Conservation (phyloP, 1,140 invertebrate species). For the Sycophaga agraensis region DNA sequence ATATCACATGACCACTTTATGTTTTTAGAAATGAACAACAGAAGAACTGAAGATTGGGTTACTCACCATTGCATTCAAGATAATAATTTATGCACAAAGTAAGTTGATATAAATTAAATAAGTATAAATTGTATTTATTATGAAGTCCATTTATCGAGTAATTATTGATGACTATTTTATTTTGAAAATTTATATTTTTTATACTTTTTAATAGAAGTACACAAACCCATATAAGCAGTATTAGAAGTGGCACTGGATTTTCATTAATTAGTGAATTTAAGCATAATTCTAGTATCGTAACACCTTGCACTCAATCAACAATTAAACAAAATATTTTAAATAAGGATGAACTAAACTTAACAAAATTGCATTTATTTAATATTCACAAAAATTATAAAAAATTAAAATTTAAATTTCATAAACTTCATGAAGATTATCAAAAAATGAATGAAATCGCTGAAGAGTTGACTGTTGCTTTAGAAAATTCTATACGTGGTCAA, state of each 20-base stretch:
- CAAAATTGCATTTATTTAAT: conserved; percentile 38
- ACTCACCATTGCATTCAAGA: conserved; percentile 28
- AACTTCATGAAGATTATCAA: conserved; percentile 52
- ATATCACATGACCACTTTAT: conserved; percentile 2
- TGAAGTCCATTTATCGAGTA: no score
- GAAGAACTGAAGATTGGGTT: conserved; percentile 39
- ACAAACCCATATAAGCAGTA: conserved; percentile 37
- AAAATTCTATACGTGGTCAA: conserved; percentile 62
- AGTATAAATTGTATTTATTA: no score
- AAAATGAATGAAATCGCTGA: conserved; percentile 57
- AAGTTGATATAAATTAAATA: no score
- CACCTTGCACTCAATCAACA: conserved; percentile 26
- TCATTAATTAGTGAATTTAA: conserved; percentile 28
- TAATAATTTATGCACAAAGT: conserved; percentile 11
- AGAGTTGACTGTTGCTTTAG: conserved; percentile 63
- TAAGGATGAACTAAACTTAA: conserved; percentile 36
- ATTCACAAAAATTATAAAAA: conserved; percentile 46
- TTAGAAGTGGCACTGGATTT: conserved; percentile 22
- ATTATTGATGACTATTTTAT: neutral
- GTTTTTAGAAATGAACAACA: neutral
- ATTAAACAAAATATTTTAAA: conserved; percentile 28
- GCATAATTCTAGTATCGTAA: conserved; percentile 22
- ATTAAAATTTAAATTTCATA: conserved; percentile 49
- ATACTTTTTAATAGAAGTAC: conserved; percentile 33
- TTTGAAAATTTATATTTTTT: conserved; percentile 1